Base-by-base conservation (phyloP, 2,113 vertebrate genomes). In the Echinops telfairi region DNA sequence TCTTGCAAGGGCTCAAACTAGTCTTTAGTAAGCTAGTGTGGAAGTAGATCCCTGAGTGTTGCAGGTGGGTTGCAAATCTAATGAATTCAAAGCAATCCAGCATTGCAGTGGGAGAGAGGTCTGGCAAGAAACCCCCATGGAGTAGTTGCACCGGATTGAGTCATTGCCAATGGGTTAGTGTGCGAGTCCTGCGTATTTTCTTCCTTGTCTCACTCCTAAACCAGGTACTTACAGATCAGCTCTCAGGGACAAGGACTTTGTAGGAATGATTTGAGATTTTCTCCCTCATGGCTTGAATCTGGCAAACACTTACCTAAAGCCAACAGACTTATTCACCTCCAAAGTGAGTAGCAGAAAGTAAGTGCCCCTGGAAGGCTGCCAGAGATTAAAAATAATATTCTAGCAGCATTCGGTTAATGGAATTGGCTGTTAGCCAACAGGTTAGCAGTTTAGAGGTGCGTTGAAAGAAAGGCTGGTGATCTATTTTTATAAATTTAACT, bases 271-370 rank as follows among this genome's bases (percentile, higher is more conserved):
- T 43, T 91, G 87, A 81, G 85, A 23, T 95, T 92, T 85, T 90
- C 60, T 88, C 12, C 73, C n/a, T 53, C 43, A 25, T 68, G 40
- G 40, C 38, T 25, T 90, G 85, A 94, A n/a, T 83, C 57, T 58
- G 83, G 64, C 33, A 68, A 85, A 85, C 38, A 85, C 66, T 57
- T 85, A 73, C 33, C 77, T 53, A 47, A 83, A 29, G 40, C 64
- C 33, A 47, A 33, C 36, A 93, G 90, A 88, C 76, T 53, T 89
- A 36, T n/a, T 95, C 86, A 90, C 91, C 88, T 95, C 82, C 33
- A 70, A 70, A 95, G 66, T 85, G 81, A 88, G 83, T 31, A 60
- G 47, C 36, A 70, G 75, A 84, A 89, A 89, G 88, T 62, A 88
- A 94, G 78, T 3, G 15, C 11, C 68, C 6, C 29, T 62, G 43